Base-by-base conservation (phyloP, 2,113 vertebrate genomes). In the Coregonus clupeaformis region DNA sequence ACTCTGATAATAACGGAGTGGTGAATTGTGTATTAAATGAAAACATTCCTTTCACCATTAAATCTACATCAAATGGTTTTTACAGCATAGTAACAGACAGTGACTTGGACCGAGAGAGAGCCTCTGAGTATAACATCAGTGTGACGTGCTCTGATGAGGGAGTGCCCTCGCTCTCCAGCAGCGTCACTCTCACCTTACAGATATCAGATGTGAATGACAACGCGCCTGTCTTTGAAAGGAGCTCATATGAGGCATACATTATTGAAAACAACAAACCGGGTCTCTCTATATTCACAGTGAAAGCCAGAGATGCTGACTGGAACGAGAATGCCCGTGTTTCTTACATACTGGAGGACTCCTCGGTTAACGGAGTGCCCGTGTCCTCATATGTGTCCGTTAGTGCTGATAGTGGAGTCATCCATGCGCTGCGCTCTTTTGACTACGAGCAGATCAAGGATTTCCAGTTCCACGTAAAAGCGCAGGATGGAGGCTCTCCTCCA, bases 61-160 rank as follows among this genome's bases (percentile, higher is more conserved):
- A 83, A 63, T 77, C 89, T 52, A 81, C 91, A 1, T 89, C 90
- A 1, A 88, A 80, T 68, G 84, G 87, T 78, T 87, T 90, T 36
- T 91, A 83, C 36, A 87, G 88, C 0, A 68, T 90, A 29, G 68
- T 86, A 25, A 84, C 88, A 71, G 82, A 85, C 59, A 74, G 73
- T 64, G 75, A 82, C 2, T 73, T 90, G 62, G 83, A 83, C 66
- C 76, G 80, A 72, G 73, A 85, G 55, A 74, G 47, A 52, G 59
- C 11, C 1, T 22, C 80, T 11, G 71, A 73, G 2, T 84, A 86
- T 62, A 82, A 25, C 59, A 80, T 82, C 32, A 86, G 64, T 13
- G 72, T 85, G 30, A 74, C 25, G 71, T 72, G 63, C 20, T 65
- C 47, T 6, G 76, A 75, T 68, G 74, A 82, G 45, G 80, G 84